Base-by-base conservation (phyloP, 2,888 invertebrate species). In the Drosophila prostipennis region DNA sequence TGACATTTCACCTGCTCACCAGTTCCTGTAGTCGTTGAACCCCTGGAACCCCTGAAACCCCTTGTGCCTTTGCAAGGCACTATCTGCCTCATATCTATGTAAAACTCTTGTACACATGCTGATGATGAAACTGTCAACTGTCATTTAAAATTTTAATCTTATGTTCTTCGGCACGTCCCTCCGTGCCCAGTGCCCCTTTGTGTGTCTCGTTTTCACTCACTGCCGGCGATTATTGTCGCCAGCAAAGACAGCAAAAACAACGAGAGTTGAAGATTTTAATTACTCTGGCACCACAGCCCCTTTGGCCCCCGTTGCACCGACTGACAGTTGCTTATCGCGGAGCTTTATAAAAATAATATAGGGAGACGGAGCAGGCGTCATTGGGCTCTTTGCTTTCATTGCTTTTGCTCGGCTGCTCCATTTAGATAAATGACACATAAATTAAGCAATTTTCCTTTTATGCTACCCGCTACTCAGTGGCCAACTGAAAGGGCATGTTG, bases 381-480 rank as follows among this genome's bases (percentile, higher is more conserved):
- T 79, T 81, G 82, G 65, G 63, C 51, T 77, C 56, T 76, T 49
- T 53, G 46, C 60, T 55, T 49, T 14, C 72, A 51, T 55, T 74
- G 65, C 72, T 68, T 52, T 56, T 61, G 72, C 74, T 67, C 74
- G 51, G 55, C 59, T 85, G 87, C 88, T 87, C 88, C 88, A 83
- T 87, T 83, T 87, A 87, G 88, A 83, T 83, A 84, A 84, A 82
- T 82, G 83, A 82, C 80, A 87, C 86, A 84, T 84, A 84, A 84
- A 84, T 84, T 84, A 84, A 84, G 86, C 82, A 84, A 84, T 87
- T 84, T 84, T 87, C 78, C 76, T 79, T 83, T 83, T 75, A 79
- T 81, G 54, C 54, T 67, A 67, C 46, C 65, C 65, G 45, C 46
- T 67, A 68, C 54, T 68, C 55, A 36, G 34, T 23, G 54, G 26